Evolutionary conservation across 2,113 vertebrate genomes (phyloP).

Genomic region (Osmerus mordax): DNA sequence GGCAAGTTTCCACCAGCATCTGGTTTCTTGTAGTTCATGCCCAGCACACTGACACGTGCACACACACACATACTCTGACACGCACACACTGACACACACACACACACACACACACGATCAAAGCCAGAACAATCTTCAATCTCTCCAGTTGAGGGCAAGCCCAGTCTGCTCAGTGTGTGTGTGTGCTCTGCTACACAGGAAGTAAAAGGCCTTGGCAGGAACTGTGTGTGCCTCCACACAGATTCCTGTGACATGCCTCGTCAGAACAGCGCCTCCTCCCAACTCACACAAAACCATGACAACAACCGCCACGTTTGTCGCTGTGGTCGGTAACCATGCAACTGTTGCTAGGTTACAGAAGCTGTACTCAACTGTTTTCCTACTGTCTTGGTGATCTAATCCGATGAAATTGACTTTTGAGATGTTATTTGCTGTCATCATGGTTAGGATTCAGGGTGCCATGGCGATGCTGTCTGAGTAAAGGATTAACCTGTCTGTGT

Average conservation of each 20-base stretch:
- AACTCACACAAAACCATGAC: too few species aligned
- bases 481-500: background rate
- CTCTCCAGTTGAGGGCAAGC: background rate
- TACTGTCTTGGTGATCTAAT: too few species aligned
- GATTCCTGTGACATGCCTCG: too few species aligned
- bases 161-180: background rate
- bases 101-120: background rate
- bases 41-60: slow-evolving; percentile 12
- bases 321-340: background rate
- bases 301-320: too few species aligned
- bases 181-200: too few species aligned
- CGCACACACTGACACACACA: background rate
- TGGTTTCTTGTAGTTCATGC: slow-evolving; percentile 25
- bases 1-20: slow-evolving; percentile 53
- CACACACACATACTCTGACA: slow-evolving; percentile 10
- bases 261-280: too few species aligned
- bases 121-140: background rate
- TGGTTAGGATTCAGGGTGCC: too few species aligned
- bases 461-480: background rate
- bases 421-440: too few species aligned
- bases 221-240: background rate
- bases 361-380: too few species aligned
- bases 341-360: background rate
- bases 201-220: background rate
- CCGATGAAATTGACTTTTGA: too few species aligned